Base-by-base conservation (phyloP, 2,113 vertebrate genomes). In the Plecotus auritus region DNA sequence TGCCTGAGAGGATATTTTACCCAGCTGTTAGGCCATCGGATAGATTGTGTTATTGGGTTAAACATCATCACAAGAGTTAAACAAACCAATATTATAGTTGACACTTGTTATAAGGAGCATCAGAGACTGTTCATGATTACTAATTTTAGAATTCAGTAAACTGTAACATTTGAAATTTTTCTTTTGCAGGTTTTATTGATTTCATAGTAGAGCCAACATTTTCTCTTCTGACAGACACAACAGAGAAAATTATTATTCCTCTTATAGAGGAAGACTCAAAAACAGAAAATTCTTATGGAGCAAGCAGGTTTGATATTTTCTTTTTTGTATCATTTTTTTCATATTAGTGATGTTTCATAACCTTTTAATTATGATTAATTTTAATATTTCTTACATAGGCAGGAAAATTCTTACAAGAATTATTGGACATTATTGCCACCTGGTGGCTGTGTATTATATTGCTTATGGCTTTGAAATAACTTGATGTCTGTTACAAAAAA, bases 191-290 rank as follows among this genome's bases (percentile, higher is more conserved):
- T 93, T 99, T 99, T 97, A 99, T 99, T 86, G 99, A 99, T 98
- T 99, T 99, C 98, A 99, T 99, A 64, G 99, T 99, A 96, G 99
- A 99, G 97, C 99, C 99, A 66, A 99, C 99, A 1, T 99, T 99
- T 98, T 99, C 99, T 94, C 99, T 99, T 93, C 98, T 99, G 96
- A 99, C 99, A 23, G 99, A 99, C 97, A 99, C 99, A n/a, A 99
- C 99, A 94, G 99, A 99, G 98, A 99, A 99, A 98, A 99, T 99
- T 96, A 99, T 99, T 97, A 98, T 98, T 98, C 99, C 99, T 99
- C 99, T 99, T 98, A 99, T 99, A 98, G 99, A 99, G 98, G 99
- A 99, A 98, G 99, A 99, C 0, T 98, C 98, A 93, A 99, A 99
- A 98, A 97, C 99, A 28, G 98, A 98, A 90, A 98, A 98, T 97